These are phyloP conservation scores for Astyanax mexicanus DNA, from an alignment of 2,797 vertebrate genomes.

Conservation along the genomic window DNA sequence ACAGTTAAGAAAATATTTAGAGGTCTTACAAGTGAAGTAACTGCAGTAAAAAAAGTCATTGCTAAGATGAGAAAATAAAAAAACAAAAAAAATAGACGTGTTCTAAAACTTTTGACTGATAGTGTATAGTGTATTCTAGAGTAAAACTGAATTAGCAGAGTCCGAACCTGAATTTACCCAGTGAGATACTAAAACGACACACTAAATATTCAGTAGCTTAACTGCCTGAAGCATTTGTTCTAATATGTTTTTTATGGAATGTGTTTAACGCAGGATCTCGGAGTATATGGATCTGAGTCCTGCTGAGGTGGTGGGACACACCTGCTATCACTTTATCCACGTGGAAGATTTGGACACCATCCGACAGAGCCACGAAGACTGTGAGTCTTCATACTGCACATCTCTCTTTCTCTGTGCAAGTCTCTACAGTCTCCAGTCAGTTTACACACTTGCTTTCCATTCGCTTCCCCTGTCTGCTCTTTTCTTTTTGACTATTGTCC, in stretches of 20 bases:
- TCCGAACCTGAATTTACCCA: not conserved
- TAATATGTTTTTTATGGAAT: not conserved
- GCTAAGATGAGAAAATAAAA: too few species aligned
- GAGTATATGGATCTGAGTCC: conserved; percentile 92
- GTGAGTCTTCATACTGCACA: conserved; percentile 69
- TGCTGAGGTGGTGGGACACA: conserved; percentile 88
- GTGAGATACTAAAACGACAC: not conserved
- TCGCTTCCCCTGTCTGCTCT: not conserved
- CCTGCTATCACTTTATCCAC: conserved; percentile 88
- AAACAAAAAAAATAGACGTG: too few species aligned
- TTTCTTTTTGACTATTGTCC: not conserved
- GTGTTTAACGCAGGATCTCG: conserved; percentile 79
- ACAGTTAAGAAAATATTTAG: too few species aligned
- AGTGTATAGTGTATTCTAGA: too few species aligned
- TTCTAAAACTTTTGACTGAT: too few species aligned
- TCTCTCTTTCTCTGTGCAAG: not conserved
- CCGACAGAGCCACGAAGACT: conserved; percentile 88
- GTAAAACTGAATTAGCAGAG: not conserved
- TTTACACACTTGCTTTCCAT: not conserved
- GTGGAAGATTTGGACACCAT: conserved; percentile 88
- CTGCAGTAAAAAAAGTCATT: too few species aligned
- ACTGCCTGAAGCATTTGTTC: conserved; percentile 5
- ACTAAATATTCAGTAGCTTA: not conserved
- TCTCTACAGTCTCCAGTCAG: not conserved
- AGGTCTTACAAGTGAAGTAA: too few species aligned